A percentile compares a stretch with the other conserved stretches of the same genome.
Conservation (phyloP, 2,113 vertebrate species). For the Fukomys damarensis region DNA sequence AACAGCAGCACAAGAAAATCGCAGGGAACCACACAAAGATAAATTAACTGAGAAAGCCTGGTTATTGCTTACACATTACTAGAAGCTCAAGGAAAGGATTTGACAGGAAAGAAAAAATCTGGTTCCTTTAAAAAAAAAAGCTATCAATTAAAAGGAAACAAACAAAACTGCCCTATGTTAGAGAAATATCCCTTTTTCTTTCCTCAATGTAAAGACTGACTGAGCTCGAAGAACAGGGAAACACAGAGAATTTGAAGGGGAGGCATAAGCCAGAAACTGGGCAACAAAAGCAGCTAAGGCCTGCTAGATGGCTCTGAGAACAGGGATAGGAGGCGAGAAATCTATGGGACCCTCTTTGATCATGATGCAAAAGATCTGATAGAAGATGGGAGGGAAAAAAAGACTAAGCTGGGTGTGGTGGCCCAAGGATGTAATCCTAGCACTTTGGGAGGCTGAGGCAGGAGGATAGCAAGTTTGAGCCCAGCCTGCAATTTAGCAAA, state of each 20-base stretch:
- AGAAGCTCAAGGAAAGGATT: conserved; percentile 40
- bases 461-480: not conserved
- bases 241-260: not conserved
- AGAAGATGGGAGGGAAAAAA: not conserved
- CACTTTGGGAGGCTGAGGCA: not conserved
- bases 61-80: conserved; percentile 33
- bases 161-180: not conserved
- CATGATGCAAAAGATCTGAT: not conserved
- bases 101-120: not conserved
- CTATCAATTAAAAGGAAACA: conserved; percentile 29
- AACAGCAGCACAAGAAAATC: not conserved
- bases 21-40: conserved; percentile 11
- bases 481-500: not conserved
- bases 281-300: not conserved
- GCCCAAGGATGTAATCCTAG: not conserved
- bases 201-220: not conserved
- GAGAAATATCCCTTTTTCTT: not conserved
- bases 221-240: not conserved
- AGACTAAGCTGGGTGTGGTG: not conserved
- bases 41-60: conserved; percentile 45
- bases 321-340: not conserved
- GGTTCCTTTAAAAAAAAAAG: not conserved
- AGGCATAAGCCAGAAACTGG: not conserved
- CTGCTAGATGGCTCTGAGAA: not conserved
- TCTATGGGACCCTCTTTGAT: not conserved